Conservation (phyloP, 2,797 vertebrate species). For the Selene dorsalis region DNA sequence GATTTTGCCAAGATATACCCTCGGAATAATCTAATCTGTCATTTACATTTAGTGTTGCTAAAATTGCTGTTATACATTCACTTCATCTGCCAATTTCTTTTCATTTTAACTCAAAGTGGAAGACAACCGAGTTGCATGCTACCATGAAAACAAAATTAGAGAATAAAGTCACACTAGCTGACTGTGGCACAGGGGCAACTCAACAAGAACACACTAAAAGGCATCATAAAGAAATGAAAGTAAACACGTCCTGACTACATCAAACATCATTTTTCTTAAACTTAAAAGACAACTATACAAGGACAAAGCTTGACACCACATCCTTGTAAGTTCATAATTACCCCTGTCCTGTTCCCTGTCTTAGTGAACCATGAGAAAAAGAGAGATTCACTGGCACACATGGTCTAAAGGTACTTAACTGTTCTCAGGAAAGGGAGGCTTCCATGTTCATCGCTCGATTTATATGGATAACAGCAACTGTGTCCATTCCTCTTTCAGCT, state of each 20-base stretch:
- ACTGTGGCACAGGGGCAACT: background rate
- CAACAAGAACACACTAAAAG: background rate
- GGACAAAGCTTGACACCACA: background rate
- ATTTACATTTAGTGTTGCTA: background rate
- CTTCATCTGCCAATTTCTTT: no score
- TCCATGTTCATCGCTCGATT: conserved; percentile 11
- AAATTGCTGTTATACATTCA: background rate
- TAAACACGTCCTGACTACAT: background rate
- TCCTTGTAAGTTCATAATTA: background rate
- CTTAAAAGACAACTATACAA: background rate
- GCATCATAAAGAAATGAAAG: background rate
- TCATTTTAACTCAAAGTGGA: background rate
- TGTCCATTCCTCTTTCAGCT: background rate
- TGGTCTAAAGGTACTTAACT: background rate
- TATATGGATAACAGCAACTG: background rate
- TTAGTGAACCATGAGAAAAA: background rate
- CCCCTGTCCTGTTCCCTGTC: background rate
- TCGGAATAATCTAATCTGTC: background rate
- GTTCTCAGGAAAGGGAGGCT: background rate
- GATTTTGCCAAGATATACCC: no score
- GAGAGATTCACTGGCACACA: background rate
- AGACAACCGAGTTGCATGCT: background rate
- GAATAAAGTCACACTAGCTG: background rate
- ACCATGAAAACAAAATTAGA: background rate
- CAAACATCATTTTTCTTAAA: background rate